Conservation (phyloP, 2,113 vertebrate species). For the Sylvilagus bachmani region DNA sequence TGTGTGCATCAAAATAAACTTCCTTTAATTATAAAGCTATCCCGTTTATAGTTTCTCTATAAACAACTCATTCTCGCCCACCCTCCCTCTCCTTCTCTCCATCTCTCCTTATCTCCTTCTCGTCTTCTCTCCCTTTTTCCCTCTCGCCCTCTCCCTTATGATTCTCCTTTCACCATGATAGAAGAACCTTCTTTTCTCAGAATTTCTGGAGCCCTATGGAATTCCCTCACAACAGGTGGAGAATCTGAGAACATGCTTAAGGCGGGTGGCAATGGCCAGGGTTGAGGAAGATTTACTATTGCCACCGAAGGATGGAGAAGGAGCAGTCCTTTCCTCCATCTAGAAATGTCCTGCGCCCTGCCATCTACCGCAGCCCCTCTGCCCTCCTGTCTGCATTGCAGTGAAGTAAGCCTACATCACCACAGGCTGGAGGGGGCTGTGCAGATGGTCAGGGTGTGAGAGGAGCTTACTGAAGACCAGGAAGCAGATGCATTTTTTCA, state of each 20-base stretch:
- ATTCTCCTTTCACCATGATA: neutral
- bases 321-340: neutral
- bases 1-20: neutral
- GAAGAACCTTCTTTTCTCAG: neutral
- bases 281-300: conserved; percentile 2
- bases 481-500: conserved; percentile 46
- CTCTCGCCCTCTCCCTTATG: neutral
- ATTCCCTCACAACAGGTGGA: conserved; percentile 47
- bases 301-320: neutral
- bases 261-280: neutral
- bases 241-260: neutral
- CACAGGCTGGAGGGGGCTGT: neutral
- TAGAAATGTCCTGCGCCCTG: conserved; percentile 5
- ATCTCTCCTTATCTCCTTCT: neutral
- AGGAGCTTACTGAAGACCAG: neutral
- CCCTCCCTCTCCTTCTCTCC: no score
- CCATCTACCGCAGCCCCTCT: conserved; percentile 8
- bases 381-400: neutral
- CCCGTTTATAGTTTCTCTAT: no score
- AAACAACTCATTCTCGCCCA: neutral
- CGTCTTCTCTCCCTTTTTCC: neutral
- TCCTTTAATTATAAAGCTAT: neutral
- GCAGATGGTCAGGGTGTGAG: neutral
- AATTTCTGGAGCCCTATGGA: conserved; percentile 35
- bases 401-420: neutral